A percentile compares a stretch with the other conserved stretches of the same genome.
phyloP scores from a whole-genome alignment of 2,797 vertebrate genomes.

The Rhincodon typus region DNA sequence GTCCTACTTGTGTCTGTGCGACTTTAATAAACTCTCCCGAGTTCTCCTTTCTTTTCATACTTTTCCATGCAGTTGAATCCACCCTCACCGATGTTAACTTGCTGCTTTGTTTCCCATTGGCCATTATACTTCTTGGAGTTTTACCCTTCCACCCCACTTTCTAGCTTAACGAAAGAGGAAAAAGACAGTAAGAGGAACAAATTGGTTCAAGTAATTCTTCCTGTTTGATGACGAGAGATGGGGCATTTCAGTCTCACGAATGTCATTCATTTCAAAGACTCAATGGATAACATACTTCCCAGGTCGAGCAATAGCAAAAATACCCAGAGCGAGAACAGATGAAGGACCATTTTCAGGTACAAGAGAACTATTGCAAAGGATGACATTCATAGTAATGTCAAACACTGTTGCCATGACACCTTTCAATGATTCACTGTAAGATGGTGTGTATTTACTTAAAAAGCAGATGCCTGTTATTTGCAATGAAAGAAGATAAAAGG shows the following conservation, averaged over 20 bases:
- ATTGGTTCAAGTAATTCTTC: constrained; percentile 1
- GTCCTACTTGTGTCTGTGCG: too few relatives aligned
- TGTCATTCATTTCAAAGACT: neutral
- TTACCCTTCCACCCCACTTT: too few relatives aligned
- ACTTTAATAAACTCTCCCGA: too few relatives aligned
- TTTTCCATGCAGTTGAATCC: too few relatives aligned
- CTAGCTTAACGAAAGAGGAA: neutral
- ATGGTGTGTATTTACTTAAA: neutral
- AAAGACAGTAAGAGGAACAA: neutral
- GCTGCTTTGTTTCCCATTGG: too few relatives aligned
- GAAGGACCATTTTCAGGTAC: neutral
- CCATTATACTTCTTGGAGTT: too few relatives aligned
- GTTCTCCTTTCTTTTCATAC: too few relatives aligned
- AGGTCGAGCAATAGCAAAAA: neutral
- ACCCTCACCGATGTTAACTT: too few relatives aligned
- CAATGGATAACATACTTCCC: neutral
- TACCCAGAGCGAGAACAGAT: neutral
- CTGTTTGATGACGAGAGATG: neutral
- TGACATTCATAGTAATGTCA: neutral
- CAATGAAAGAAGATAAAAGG: neutral
- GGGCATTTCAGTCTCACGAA: neutral
- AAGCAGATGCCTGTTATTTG: neutral
- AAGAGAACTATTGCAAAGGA: neutral
- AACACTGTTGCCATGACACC: neutral
- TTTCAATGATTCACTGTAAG: neutral